These are phyloP conservation scores for Eubasilissa regina DNA, from an alignment of 1,140 invertebrate genomes.

Conservation along the genomic window DNA sequence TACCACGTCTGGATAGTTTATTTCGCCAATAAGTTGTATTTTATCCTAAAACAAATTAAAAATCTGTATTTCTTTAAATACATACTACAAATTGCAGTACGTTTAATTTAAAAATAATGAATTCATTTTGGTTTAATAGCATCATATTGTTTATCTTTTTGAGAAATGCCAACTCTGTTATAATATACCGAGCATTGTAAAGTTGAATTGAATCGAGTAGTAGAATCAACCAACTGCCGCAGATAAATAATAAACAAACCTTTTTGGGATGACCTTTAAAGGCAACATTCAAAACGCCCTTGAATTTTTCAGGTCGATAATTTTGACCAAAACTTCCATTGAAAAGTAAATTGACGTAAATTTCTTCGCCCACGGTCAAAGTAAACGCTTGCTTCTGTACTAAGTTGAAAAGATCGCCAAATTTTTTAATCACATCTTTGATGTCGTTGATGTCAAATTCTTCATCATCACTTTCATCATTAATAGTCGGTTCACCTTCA, in stretches of 20 bases:
- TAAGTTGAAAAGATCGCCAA: constrained; percentile 19
- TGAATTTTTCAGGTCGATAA: constrained; percentile 32
- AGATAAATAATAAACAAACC: constrained; percentile 3
- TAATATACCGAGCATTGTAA: no score
- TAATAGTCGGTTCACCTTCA: constrained; percentile 1
- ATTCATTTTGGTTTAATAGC: no score
- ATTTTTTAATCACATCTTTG: constrained; percentile 34
- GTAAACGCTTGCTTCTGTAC: neutral
- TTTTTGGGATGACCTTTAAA: constrained; percentile 31
- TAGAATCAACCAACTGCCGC: neutral
- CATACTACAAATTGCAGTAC: no score
- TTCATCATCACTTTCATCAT: neutral
- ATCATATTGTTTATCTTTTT: no score
- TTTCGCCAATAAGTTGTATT: constrained; percentile 25
- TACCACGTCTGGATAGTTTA: constrained; percentile 36
- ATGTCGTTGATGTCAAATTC: constrained; percentile 35
- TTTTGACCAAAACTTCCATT: constrained; percentile 34
- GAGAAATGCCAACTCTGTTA: no score
- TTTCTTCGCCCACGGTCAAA: neutral
- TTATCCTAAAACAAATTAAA: constrained; percentile 26
- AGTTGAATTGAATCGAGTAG: no score
- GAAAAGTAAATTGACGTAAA: constrained; percentile 33
- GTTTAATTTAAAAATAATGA: no score
- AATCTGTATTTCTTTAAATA: neutral
- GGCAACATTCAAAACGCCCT: neutral